Conservation (phyloP, 2,113 vertebrate genomes). For the pig (Sus scrofa) region T2T-Sscrofa CM000813.6:49643001-49643500, state of each 20-base stretch:
- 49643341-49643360: conserved; percentile 87
- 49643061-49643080: conserved; percentile 58
- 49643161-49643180: conserved; percentile 78
- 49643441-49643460: conserved; percentile 79
- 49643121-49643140: conserved; percentile 80
- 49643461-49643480: conserved; percentile 77
- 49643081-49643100: conserved; percentile 68
- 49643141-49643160: conserved; percentile 83
- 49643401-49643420: conserved; percentile 79
- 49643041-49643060: conserved; percentile 74
- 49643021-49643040: conserved; percentile 51
- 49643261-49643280: conserved; percentile 88
- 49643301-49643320: conserved; percentile 89
- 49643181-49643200: conserved; percentile 86
- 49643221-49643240: conserved; percentile 86
- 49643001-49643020: background rate
- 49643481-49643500: conserved; percentile 76
- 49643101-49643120: conserved; percentile 72
- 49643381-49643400: conserved; percentile 86
- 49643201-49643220: conserved; percentile 88
- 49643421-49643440: conserved; percentile 72
- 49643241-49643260: conserved; percentile 89
- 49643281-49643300: conserved; percentile 87
- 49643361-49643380: conserved; percentile 86
- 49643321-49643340: conserved; percentile 89